phyloP scores from a whole-genome alignment of 2,797 vertebrate genomes.

The Semaprochilodus insignis region DNA sequence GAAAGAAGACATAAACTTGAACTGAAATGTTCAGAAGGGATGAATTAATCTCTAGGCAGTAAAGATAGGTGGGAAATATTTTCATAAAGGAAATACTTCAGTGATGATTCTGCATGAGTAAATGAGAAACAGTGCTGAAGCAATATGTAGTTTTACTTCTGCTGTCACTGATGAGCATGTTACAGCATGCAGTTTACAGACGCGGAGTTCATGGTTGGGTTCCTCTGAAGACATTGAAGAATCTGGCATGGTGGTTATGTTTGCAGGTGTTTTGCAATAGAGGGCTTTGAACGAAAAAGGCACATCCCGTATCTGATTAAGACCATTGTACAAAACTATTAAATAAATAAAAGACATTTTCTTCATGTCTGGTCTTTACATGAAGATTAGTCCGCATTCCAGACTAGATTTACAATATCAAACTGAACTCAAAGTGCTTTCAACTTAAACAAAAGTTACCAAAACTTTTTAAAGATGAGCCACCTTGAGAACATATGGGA shows the following conservation, averaged over 20 bases:
- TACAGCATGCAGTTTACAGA: neutral
- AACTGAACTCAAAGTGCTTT: neutral
- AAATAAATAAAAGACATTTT: neutral
- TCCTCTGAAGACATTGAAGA: neutral
- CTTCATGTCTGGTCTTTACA: neutral
- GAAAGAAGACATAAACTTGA: neutral
- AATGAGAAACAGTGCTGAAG: neutral
- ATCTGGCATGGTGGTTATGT: neutral
- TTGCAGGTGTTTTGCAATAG: neutral
- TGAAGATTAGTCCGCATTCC: neutral
- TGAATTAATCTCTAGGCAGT: neutral
- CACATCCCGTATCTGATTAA: constrained; percentile 14
- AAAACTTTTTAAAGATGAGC: neutral
- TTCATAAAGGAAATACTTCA: constrained; percentile 9
- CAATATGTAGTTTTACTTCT: neutral
- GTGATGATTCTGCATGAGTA: neutral
- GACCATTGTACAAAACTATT: neutral
- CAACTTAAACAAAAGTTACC: neutral
- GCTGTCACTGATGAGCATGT: neutral
- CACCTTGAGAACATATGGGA: neutral
- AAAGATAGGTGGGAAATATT: neutral
- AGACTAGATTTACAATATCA: neutral
- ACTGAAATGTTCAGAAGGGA: neutral
- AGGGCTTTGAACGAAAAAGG: constrained; percentile 5
- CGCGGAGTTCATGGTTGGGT: neutral